Evolutionary conservation across 2,888 invertebrate genomes (phyloP).

Genomic region (Agriopis aurantiaria): DNA sequence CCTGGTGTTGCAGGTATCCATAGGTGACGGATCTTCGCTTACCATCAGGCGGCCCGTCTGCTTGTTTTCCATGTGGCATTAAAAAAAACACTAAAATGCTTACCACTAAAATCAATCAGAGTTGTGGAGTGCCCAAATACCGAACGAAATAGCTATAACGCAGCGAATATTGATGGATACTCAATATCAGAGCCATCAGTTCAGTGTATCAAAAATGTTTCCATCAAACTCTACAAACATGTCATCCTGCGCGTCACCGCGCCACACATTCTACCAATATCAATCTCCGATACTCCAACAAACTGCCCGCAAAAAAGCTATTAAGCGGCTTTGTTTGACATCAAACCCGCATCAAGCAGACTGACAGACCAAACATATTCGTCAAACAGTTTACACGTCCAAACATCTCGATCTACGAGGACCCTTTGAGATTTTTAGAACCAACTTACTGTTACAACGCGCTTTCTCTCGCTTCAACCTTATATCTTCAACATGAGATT

Average conservation of each 20-base stretch:
- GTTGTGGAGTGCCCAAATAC: not conserved
- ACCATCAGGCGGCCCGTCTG: too few relatives aligned
- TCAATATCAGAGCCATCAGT: not conserved
- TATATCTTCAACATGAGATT: conserved; percentile 38
- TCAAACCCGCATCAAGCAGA: conserved; percentile 48
- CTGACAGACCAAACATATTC: conserved; percentile 57
- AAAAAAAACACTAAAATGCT: too few relatives aligned
- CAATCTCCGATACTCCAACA: conserved; percentile 41
- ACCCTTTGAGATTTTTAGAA: conserved; percentile 60
- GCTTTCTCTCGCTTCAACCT: conserved; percentile 12
- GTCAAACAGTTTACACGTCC: conserved; percentile 65
- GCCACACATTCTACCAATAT: conserved; percentile 39
- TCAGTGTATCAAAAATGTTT: conserved; percentile 24
- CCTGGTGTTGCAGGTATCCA: too few relatives aligned
- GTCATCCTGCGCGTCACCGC: conserved; percentile 3
- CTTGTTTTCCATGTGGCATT: too few relatives aligned
- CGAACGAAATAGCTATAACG: not conserved
- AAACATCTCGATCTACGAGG: conserved; percentile 60
- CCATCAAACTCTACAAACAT: conserved; percentile 22
- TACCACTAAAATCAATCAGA: not conserved
- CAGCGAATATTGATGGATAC: not conserved
- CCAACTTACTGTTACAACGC: conserved; percentile 27
- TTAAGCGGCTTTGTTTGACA: conserved; percentile 55
- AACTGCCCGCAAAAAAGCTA: conserved; percentile 50
- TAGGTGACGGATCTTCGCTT: too few relatives aligned